phyloP scores from a whole-genome alignment of 2,113 vertebrate genomes.

The Zingel zingel region DNA sequence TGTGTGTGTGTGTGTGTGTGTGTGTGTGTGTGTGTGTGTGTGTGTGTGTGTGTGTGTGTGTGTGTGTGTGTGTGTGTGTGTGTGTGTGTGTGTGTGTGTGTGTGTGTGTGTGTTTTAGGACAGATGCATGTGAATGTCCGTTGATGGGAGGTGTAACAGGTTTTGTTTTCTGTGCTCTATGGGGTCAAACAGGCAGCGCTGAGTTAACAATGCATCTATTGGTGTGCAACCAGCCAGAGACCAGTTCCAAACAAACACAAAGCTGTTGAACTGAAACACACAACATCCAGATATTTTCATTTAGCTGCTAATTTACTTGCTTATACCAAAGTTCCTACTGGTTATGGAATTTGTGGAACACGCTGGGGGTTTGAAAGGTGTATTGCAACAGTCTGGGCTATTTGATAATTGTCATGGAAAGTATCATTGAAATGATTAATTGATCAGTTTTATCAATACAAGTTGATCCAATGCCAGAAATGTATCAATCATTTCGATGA shows the following conservation, averaged over 20 bases:
- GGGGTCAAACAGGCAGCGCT: constrained; percentile 77
- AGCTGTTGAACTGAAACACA: constrained; percentile 78
- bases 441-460: neutral
- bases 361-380: constrained; percentile 13
- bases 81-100: neutral
- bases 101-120: neutral
- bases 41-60: constrained; percentile 40
- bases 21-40: constrained; percentile 5
- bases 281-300: constrained; percentile 66
- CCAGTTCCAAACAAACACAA: constrained; percentile 77
- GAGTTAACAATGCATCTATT: constrained; percentile 80
- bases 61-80: constrained; percentile 9
- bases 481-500: neutral
- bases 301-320: constrained; percentile 58
- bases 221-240: constrained; percentile 82
- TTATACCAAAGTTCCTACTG: constrained; percentile 48
- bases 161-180: constrained; percentile 72
- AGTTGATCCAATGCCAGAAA: neutral
- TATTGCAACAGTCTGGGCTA: neutral
- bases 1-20: constrained; percentile 34
- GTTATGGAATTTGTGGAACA: constrained; percentile 44
- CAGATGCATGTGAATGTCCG: constrained; percentile 28
- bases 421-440: neutral
- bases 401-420: neutral
- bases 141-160: constrained; percentile 69